phyloP scores from a whole-genome alignment of 2,113 vertebrate genomes.

The Phaetusa simplex region DNA sequence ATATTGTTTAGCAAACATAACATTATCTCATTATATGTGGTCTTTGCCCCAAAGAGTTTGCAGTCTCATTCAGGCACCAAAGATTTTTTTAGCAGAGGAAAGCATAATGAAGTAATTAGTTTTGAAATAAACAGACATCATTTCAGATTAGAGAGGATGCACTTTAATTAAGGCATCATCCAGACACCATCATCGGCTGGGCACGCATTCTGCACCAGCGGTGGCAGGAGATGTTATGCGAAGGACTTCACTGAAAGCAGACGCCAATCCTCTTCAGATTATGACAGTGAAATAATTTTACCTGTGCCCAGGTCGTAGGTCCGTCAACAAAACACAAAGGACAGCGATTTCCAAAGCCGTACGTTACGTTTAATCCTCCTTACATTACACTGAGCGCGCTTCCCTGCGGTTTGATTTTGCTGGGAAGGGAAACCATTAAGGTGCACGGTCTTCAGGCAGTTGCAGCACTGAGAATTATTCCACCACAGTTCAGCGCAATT shows the following conservation, averaged over 20 bases:
- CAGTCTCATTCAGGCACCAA: not conserved
- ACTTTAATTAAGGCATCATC: conserved; percentile 42
- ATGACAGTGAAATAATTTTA: not conserved
- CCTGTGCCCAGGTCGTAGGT: not conserved
- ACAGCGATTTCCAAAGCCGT: not conserved
- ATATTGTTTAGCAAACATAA: conserved; percentile 34
- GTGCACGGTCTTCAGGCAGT: conserved; percentile 1
- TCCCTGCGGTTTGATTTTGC: not conserved
- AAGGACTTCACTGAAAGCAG: not conserved
- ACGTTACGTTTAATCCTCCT: not conserved
- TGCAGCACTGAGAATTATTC: conserved; percentile 36
- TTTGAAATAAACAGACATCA: conserved; percentile 15
- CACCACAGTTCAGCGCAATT: not conserved
- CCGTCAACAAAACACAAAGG: not conserved
- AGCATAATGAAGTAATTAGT: conserved; percentile 15
- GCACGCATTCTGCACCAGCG: not conserved
- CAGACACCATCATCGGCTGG: not conserved
- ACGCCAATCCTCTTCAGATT: not conserved
- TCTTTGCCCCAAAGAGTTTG: conserved; percentile 15
- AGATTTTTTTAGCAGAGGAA: not conserved
- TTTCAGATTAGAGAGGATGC: conserved; percentile 11
- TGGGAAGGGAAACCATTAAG: not conserved
- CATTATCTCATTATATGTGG: not conserved
- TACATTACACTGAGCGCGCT: not conserved
- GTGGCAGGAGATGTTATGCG: not conserved